These are phyloP conservation scores for Melierax canorus DNA, from an alignment of 2,113 vertebrate genomes.

Conservation along the genomic window DNA sequence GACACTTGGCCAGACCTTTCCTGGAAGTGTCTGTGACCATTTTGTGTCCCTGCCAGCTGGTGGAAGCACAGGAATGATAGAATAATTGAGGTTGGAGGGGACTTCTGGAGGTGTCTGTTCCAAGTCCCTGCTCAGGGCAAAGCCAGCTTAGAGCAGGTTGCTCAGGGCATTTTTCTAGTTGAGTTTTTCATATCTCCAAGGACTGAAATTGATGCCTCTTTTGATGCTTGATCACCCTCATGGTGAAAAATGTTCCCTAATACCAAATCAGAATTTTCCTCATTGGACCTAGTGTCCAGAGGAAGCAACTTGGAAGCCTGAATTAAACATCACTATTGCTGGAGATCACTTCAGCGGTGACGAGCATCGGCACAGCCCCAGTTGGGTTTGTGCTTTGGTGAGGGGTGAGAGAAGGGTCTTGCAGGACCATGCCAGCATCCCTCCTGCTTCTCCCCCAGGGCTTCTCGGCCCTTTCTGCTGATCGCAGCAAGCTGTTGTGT, in stretches of 20 bases:
- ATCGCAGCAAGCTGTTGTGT: constrained; percentile 55
- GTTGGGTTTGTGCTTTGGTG: background rate
- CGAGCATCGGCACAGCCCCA: background rate
- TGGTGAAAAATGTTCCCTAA: background rate
- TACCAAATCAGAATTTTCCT: background rate
- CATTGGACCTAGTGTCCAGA: background rate
- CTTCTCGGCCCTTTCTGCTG: constrained; percentile 38
- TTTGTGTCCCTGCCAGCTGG: background rate
- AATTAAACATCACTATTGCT: rapidly evolving
- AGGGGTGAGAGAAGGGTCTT: background rate
- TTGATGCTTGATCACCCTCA: background rate
- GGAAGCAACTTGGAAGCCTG: background rate
- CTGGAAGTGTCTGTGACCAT: background rate
- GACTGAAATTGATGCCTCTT: background rate
- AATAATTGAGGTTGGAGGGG: background rate
- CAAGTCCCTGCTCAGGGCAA: background rate
- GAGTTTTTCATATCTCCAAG: background rate
- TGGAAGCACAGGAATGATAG: background rate
- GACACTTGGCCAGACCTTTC: background rate
- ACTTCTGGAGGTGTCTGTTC: background rate
- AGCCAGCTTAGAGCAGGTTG: background rate
- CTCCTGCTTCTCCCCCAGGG: background rate
- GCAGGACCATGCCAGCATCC: background rate
- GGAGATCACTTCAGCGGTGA: background rate
- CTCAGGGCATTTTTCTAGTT: background rate